phyloP scores from a whole-genome alignment of 2,888 invertebrate species.

The Sepioteuthis lessoniana region DNA sequence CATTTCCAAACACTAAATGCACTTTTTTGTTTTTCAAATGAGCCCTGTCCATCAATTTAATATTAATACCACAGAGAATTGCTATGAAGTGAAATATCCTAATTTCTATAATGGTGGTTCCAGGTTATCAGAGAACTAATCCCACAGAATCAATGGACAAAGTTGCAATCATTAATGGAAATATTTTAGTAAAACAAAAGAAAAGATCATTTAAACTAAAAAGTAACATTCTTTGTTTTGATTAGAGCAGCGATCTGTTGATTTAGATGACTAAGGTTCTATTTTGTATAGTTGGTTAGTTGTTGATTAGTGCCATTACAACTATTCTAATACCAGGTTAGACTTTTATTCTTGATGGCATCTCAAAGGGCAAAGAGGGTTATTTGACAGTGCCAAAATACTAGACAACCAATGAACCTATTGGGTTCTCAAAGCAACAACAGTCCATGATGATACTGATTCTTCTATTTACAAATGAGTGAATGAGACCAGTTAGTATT shows the following conservation, averaged over 20 bases:
- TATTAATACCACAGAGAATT: neutral
- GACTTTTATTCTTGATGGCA: too few relatives aligned
- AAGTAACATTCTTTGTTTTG: neutral
- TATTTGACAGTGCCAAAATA: too few relatives aligned
- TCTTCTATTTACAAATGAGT: too few relatives aligned
- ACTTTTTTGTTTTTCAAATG: neutral
- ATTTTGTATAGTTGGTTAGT: neutral
- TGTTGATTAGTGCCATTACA: neutral
- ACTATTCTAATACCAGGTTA: too few relatives aligned
- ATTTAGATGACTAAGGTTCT: neutral
- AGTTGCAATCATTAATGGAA: neutral
- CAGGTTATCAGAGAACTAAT: neutral
- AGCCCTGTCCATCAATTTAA: neutral
- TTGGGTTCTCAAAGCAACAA: too few relatives aligned
- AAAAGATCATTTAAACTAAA: neutral
- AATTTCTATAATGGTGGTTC: constrained; percentile 1
- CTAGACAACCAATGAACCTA: too few relatives aligned
- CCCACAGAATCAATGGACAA: neutral
- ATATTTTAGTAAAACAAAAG: neutral
- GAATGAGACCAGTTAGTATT: too few relatives aligned
- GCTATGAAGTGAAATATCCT: neutral
- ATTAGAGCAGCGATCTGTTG: neutral
- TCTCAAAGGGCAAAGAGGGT: too few relatives aligned
- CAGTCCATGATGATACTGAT: too few relatives aligned
- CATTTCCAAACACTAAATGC: neutral